Conservation (phyloP, 64 coral and sea anemone genomes). For the Pachyseris speciosa region DNA sequence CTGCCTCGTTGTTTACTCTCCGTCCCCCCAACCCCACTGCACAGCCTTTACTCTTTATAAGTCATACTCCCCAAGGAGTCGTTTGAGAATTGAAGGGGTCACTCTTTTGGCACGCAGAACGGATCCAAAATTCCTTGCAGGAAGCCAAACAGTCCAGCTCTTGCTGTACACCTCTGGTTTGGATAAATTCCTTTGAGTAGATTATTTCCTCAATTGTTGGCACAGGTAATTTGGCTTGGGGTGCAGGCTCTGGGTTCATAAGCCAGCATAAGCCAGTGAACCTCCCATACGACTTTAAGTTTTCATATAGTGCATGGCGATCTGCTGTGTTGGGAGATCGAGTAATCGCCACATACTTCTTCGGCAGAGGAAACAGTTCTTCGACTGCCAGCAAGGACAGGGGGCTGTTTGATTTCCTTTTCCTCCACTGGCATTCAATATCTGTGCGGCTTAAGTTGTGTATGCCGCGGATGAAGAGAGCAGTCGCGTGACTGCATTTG, state of each 20-base stretch:
- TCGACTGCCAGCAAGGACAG: background rate
- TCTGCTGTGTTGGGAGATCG: background rate
- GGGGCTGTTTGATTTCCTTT: background rate
- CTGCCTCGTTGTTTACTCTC: no score
- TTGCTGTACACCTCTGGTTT: background rate
- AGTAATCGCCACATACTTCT: background rate
- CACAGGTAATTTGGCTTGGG: background rate
- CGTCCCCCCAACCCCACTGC: no score
- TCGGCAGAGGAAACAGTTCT: background rate
- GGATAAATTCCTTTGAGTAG: slow-evolving; percentile 35
- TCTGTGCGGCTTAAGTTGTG: slow-evolving; percentile 21
- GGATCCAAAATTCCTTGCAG: slow-evolving; percentile 34
- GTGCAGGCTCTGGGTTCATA: slow-evolving; percentile 19
- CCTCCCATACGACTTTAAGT: slow-evolving; percentile 11
- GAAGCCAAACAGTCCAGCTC: slow-evolving; percentile 9
- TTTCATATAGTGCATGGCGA: slow-evolving; percentile 2
- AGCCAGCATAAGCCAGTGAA: slow-evolving; percentile 49
- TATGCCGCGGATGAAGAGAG: slow-evolving; percentile 3
- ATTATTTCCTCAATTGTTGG: slow-evolving; percentile 51
- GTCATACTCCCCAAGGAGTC: background rate
- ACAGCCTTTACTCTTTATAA: background rate
- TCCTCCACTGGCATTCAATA: slow-evolving; percentile 27
- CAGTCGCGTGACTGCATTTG: background rate
- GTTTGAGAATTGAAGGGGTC: slow-evolving; percentile 20
- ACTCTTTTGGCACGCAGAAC: slow-evolving; percentile 13